Evolutionary conservation across 2,888 invertebrate species (phyloP).

Genomic region (Crossocerus cetratus): DNA sequence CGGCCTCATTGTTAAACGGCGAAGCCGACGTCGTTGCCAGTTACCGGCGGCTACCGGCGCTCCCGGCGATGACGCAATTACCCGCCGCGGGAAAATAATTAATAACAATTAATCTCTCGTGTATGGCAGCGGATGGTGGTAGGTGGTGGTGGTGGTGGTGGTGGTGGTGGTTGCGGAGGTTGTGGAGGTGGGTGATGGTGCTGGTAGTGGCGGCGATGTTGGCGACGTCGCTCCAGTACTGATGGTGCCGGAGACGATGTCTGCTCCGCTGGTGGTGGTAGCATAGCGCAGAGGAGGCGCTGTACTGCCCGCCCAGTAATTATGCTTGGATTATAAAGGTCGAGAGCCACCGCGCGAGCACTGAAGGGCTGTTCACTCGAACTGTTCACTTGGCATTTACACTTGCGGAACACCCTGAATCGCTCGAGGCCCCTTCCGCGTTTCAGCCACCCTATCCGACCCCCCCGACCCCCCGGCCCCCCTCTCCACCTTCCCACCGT

Average conservation of each 20-base stretch:
- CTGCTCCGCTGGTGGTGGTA: constrained; percentile 27
- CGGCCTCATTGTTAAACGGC: constrained; percentile 72
- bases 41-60: constrained; percentile 46
- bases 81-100: constrained; percentile 74
- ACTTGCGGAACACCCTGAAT: constrained; percentile 68
- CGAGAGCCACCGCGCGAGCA: constrained; percentile 68
- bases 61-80: constrained; percentile 72
- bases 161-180: constrained; percentile 38
- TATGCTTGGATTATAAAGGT: constrained; percentile 76
- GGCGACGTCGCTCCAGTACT: constrained; percentile 28
- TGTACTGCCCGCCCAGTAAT: constrained; percentile 71
- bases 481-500: constrained; percentile 25
- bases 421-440: constrained; percentile 62
- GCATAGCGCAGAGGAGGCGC: constrained; percentile 51
- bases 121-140: constrained; percentile 62
- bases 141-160: constrained; percentile 36
- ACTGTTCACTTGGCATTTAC: constrained; percentile 76
- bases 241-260: constrained; percentile 31
- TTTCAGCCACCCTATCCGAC: constrained; percentile 42
- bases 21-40: constrained; percentile 55
- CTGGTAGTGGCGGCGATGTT: constrained; percentile 31
- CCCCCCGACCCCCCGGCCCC: constrained; percentile 13
- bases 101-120: constrained; percentile 77
- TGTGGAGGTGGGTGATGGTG: constrained; percentile 22
- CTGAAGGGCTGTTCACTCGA: constrained; percentile 75